Conservation (phyloP, 2,113 vertebrate genomes). For the Mormoops blainvillei region DNA sequence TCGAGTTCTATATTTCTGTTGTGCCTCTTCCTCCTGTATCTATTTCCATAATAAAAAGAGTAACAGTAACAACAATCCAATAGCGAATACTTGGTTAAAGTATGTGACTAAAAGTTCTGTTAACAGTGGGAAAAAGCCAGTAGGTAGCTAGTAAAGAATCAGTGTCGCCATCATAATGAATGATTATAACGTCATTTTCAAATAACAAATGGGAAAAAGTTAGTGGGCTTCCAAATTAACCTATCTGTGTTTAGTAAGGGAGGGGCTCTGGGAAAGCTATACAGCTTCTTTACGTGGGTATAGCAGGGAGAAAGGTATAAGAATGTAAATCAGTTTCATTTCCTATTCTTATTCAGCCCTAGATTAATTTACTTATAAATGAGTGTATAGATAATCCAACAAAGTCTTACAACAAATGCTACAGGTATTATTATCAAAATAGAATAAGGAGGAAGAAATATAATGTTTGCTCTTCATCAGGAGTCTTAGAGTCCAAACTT, state of each 20-base stretch:
- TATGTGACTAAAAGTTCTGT: too few relatives aligned
- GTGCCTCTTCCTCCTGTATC: not conserved
- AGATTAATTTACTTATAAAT: not conserved
- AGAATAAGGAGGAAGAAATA: not conserved
- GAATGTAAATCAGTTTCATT: not conserved
- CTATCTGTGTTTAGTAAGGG: not conserved
- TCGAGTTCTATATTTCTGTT: not conserved
- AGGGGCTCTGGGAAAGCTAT: not conserved
- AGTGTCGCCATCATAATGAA: not conserved
- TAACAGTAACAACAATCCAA: too few relatives aligned
- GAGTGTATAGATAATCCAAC: not conserved
- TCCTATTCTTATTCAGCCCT: not conserved
- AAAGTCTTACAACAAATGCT: not conserved
- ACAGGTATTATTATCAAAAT: not conserved
- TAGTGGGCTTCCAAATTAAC: not conserved
- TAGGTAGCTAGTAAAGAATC: not conserved
- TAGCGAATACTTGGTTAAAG: too few relatives aligned
- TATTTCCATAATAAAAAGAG: too few relatives aligned
- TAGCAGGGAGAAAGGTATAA: not conserved
- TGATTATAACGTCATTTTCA: not conserved
- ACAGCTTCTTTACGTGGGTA: not conserved
- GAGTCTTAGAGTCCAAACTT: not conserved
- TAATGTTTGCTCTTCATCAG: not conserved
- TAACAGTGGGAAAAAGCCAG: not conserved
- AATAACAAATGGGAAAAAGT: not conserved